Evolutionary conservation across 2,888 invertebrate genomes (phyloP), one percentile per base, ranked within the genome.

Genomic region (Carcina quercana): DNA sequence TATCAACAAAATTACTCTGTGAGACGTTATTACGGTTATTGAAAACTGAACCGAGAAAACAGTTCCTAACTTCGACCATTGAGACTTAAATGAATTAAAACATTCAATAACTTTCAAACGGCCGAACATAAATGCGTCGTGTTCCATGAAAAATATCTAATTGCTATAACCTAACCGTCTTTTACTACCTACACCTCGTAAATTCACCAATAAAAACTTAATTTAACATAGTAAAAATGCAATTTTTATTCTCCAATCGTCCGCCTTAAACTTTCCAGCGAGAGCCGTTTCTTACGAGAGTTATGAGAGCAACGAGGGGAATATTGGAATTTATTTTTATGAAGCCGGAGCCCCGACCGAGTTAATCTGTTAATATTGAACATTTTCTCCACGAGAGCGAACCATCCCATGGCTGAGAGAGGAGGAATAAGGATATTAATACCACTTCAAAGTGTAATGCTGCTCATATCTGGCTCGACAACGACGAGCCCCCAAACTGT

Each of bases 331-430:
- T 71, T 73, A 72, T 73, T 73, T 73, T 73, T 73, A 73, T 70
- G 70, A 71, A 71, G 68, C 67, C 45, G 53, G 62, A 64, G 65
- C 62, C 64, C 66, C 69, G 51, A 64, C 65, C 62, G 62, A 70
- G 73, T 67, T 73, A 73, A 73, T 73, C 72, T 73, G 73, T 73
- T 78, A 74, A 78, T 76, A 78, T 76, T 75, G 73, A 68, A 68
- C 67, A 70, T 72, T 72, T 61, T 59, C 53, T 58, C 66, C 62
- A 53, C 63, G 59, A 60, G 62, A 64, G 60, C 62, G 59, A 67
- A 64, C 62, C 60, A 50, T 53, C 50, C 50, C 50, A 39, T 36
- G 35, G 50, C 47, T 47, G 47, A 47, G 36, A 45, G 41, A 30
- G 28, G 20, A 28, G 32, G 30, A 29, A 35, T 47, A 45, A 37